phyloP scores from a whole-genome alignment of 2,797 vertebrate genomes.

The Masticophis lateralis region DNA sequence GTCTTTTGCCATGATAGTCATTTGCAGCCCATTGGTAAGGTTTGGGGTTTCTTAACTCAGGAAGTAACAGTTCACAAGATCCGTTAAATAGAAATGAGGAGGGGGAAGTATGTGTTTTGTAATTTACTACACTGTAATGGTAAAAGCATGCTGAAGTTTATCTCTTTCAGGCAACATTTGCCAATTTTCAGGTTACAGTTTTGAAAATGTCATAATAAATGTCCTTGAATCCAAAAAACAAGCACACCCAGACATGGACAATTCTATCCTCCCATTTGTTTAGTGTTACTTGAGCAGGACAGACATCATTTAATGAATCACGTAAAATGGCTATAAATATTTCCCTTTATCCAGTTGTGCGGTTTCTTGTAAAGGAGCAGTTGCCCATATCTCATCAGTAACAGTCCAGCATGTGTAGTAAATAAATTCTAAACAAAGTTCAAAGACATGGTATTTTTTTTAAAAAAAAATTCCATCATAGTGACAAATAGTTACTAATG shows the following conservation, averaged over 20 bases:
- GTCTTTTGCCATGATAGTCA: background rate
- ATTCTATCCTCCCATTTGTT: background rate
- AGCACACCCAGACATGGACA: background rate
- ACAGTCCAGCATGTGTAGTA: conserved; percentile 79
- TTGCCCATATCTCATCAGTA: conserved; percentile 76
- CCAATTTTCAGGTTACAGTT: background rate
- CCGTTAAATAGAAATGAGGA: background rate
- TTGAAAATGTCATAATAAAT: background rate
- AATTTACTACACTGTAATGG: background rate
- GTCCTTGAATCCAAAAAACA: background rate
- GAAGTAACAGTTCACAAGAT: background rate
- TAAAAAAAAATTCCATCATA: conserved; percentile 62
- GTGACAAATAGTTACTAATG: conserved; percentile 86
- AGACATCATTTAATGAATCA: conserved; percentile 34
- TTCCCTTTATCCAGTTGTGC: conserved; percentile 23
- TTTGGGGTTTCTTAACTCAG: background rate
- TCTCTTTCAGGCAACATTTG: background rate
- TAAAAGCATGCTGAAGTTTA: background rate
- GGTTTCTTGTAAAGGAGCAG: conserved; percentile 65
- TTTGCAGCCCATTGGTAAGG: background rate
- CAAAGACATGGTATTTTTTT: conserved; percentile 76
- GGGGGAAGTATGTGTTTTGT: background rate
- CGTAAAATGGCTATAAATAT: conserved; percentile 34
- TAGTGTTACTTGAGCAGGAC: conserved; percentile 4
- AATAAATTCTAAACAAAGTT: conserved; percentile 90